A percentile compares a stretch with the other conserved stretches of the same genome.
Conservation (phyloP, 2,888 invertebrate species). For the Helobdella robusta region DNA sequence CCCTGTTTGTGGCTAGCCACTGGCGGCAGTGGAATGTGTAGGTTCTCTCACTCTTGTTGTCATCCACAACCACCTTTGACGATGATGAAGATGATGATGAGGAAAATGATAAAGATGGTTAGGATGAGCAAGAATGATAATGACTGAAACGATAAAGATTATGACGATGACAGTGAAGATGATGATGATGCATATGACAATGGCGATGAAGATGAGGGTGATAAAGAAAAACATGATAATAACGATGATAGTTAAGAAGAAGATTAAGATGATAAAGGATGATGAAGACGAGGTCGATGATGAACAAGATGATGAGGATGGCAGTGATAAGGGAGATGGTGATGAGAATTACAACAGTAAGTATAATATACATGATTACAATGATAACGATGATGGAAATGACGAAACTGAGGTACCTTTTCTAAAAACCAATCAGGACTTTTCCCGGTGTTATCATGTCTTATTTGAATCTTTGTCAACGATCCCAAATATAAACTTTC, state of each 20-base stretch:
- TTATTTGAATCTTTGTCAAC: too few species aligned
- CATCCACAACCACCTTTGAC: too few species aligned
- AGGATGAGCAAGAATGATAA: too few species aligned
- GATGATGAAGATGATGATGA: too few species aligned
- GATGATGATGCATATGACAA: not conserved
- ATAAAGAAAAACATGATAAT: not conserved
- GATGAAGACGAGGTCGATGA: not conserved
- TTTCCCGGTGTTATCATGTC: too few species aligned
- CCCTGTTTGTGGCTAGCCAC: too few species aligned
- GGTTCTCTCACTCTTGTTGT: too few species aligned
- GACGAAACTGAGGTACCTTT: slow-evolving; percentile 23
- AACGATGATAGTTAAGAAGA: not conserved
- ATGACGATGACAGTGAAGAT: not conserved
- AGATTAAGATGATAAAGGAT: slow-evolving; percentile 6
- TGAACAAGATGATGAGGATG: slow-evolving; percentile 6
- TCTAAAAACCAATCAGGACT: too few species aligned
- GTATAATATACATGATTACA: slow-evolving; percentile 12
- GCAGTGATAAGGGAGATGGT: not conserved
- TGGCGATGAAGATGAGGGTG: not conserved
- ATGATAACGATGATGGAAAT: slow-evolving; percentile 15
- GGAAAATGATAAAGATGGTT: too few species aligned
- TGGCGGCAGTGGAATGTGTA: too few species aligned
- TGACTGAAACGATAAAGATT: not conserved
- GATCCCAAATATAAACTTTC: too few species aligned
- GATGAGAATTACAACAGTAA: slow-evolving; percentile 14